Percentiles rank a stretch among this genome's conserved stretches.
These are phyloP conservation scores for Petrolisthes cinctipes DNA, from an alignment of 2,888 invertebrate genomes.

Conservation along the genomic window DNA sequence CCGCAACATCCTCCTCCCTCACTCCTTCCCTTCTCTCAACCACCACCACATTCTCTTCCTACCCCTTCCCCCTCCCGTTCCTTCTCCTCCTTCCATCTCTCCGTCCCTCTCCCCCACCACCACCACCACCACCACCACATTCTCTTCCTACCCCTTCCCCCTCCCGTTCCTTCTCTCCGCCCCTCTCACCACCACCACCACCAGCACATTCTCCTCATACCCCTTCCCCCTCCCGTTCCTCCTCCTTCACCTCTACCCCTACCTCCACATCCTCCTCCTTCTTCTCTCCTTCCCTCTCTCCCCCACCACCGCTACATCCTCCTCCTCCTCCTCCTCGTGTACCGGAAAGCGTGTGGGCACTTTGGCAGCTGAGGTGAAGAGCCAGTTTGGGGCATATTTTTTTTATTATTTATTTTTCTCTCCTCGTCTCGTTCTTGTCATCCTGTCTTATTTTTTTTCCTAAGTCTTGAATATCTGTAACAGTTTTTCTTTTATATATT, in stretches of 20 bases:
- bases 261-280: neutral
- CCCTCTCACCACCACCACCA: neutral
- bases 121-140: neutral
- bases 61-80: no score
- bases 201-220: neutral
- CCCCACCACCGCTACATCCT: neutral
- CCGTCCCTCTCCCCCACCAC: neutral
- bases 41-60: no score
- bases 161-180: neutral
- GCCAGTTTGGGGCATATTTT: no score
- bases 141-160: neutral
- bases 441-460: no score
- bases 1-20: no score
- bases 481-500: no score
- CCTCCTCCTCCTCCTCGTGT: neutral
- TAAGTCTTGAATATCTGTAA: no score
- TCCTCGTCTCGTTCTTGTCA: no score
- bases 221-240: neutral
- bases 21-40: no score
- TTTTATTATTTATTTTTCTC: no score
- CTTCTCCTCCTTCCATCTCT: neutral
- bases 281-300: neutral
- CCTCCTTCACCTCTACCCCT: neutral
- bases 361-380: no score
- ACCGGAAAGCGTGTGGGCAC: no score